Evolutionary conservation across 2,888 invertebrate genomes (phyloP), one percentile per base, ranked within the genome.

Genomic region (Teleiodes luculella): DNA sequence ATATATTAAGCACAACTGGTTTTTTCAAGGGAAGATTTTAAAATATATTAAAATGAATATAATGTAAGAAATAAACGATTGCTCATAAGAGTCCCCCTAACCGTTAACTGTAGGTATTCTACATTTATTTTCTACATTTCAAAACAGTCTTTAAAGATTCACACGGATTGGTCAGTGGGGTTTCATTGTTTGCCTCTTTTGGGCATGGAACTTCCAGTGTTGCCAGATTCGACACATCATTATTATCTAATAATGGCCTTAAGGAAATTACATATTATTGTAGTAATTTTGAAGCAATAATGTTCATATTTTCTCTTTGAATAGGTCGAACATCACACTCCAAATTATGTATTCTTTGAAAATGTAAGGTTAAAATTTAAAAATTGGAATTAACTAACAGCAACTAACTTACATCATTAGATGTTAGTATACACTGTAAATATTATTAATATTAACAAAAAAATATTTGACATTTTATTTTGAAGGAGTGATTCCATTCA

Each of bases 351-450:
- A 28, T 50, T 39, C 24, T 13, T 37, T 35, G 10, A 20, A 10
- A 37, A 39, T 43, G 41, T 35, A 31, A 52, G 4, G 6, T 45
- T 13, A 43, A 43, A 43, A 3, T 35, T 7, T 18, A 33, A 10
- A 11, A 24, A 45, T 52, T 18, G 43, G 35, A 39, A 13, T 7
- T 24, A 24, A 51, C 51, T 75, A 68, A 72, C 64, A 61, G 63
- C 59, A 65, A 74, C 68, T 74, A 70, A 73, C 63, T 70, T 66
- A 66, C 56, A 57, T 61, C 54, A 39, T 50, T 70, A 70, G n/a
- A 66, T 57, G 62, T 67, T 66, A 72, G 66, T 61, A 63, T 67
- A 70, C 69, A 67, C 59, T 83, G 82, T 82, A 83, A 78, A 82
- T 83, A 83, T 69, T 53, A 24, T 59, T 31, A 51, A 30, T 41